These are phyloP conservation scores for Dasypus novemcinctus DNA, from an alignment of 2,113 vertebrate species.

Conservation along the genomic window DNA sequence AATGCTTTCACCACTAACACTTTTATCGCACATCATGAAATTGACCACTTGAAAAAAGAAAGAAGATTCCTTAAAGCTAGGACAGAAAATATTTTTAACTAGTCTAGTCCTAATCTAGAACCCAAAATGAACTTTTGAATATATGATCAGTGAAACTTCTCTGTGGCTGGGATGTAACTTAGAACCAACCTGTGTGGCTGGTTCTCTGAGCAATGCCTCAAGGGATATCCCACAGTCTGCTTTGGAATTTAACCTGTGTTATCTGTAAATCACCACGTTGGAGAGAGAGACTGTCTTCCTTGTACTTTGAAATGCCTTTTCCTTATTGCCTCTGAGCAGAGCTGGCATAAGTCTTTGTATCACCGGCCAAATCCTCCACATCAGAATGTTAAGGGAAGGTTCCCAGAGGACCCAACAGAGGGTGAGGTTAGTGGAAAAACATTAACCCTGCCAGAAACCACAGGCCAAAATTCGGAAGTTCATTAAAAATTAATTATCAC, in stretches of 20 bases:
- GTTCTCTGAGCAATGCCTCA: not conserved
- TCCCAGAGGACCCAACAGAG: not conserved
- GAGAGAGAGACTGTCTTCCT: constrained; percentile 9
- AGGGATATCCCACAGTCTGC: not conserved
- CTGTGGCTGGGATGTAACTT: not conserved
- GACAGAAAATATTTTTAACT: not conserved
- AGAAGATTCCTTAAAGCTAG: not conserved
- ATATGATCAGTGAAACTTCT: not conserved
- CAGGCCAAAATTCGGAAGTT: constrained; percentile 54
- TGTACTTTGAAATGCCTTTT: constrained; percentile 15
- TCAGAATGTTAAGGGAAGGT: not conserved
- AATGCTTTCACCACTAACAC: not conserved
- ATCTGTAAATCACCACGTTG: constrained; percentile 17
- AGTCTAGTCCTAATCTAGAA: not conserved
- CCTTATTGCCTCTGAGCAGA: constrained; percentile 34
- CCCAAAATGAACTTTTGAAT: not conserved
- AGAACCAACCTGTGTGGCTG: not conserved
- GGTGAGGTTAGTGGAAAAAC: constrained; percentile 34
- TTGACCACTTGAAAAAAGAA: not conserved
- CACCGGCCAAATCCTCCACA: not conserved
- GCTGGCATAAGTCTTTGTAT: not conserved
- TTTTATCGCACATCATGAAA: not conserved
- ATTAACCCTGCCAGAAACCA: constrained; percentile 36
- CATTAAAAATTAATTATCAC: constrained; percentile 53
- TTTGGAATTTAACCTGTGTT: constrained; percentile 26